Conservation (phyloP, 2,797 vertebrate genomes). For the Champsocephalus gunnari region DNA sequence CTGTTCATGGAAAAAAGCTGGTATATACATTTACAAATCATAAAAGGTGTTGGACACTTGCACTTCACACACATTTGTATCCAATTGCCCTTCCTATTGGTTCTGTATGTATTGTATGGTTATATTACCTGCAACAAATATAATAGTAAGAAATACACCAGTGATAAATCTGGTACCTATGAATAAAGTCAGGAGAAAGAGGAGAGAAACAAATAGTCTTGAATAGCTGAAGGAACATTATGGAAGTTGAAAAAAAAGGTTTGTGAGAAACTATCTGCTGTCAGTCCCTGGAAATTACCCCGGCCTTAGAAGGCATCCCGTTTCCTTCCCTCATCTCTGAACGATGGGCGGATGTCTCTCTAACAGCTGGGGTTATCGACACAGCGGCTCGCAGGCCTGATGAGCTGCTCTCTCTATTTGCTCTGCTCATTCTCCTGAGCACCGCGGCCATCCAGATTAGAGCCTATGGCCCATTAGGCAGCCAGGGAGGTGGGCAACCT, state of each 20-base stretch:
- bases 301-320: constrained; percentile 40
- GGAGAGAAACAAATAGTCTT: constrained; percentile 22
- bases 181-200: constrained; percentile 1
- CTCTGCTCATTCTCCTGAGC: constrained; percentile 75
- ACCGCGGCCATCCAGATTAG: constrained; percentile 82
- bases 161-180: not conserved
- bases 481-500: constrained; percentile 75
- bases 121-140: not conserved
- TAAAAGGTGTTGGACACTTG: not conserved
- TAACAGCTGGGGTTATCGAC: constrained; percentile 76
- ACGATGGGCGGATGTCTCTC: constrained; percentile 70
- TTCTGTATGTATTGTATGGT: not conserved
- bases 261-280: constrained; percentile 57
- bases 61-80: not conserved
- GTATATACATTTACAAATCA: not conserved
- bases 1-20: not conserved
- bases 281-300: constrained; percentile 61
- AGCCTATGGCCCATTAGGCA: constrained; percentile 86
- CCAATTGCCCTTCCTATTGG: not conserved
- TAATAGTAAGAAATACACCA: not conserved
- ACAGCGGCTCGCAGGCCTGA: constrained; percentile 64
- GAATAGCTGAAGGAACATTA: constrained; percentile 37
- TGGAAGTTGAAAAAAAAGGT: constrained; percentile 18
- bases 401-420: constrained; percentile 77
- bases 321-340: constrained; percentile 67